Base-by-base conservation (phyloP, 2,888 invertebrate genomes). In the Acholoe squamosa region DNA sequence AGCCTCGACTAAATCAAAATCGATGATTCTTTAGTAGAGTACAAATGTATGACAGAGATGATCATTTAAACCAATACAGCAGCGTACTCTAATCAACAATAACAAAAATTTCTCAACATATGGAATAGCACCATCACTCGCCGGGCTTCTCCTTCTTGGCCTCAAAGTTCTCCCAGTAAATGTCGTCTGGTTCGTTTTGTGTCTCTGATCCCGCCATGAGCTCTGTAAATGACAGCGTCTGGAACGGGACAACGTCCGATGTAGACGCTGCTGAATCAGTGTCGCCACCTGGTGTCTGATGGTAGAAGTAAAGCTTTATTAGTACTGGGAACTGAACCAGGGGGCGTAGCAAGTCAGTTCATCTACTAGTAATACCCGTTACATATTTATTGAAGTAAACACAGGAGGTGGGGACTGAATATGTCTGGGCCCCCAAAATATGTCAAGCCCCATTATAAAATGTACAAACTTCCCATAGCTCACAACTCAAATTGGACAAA, bases 121-220 rank as follows among this genome's bases (percentile, higher is more conserved):
- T n/a, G n/a, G n/a, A n/a, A n/a, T n/a, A n/a, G n/a, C n/a, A 80
- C 52, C 71, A 22, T 89, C 80, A 52, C 77, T 33, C 51, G 34
- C 76, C 76, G 25, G 90, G 90, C 33, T 52, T 90, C 43, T 88
- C 90, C 54, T n/a, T 28, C 33, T 88, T 86, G 28, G 51, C 33
- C 10, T 88, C 61, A 71, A 90, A 90, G 31, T 76, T 88, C 31
- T 61, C 54, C 90, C 90, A 90, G 76, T 88, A 90, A 0, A 12
- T 19, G 19, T 43, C 28, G 34, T 90, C 90, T 34, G 88, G 67
- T 22, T 71, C 88, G 43, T 54, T 51, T 33, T 86, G 54, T 16
- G 77, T 28, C 28, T 34, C 52, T 10, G 88, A 67, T 16, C 88
- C 88, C 43, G 67, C 31, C 25, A 51, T 88, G 10, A 90, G 88